A percentile compares a stretch with the other conserved stretches of the same genome.
phyloP scores from a whole-genome alignment of 2,797 vertebrate genomes.

The Smutsia temminckii region DNA sequence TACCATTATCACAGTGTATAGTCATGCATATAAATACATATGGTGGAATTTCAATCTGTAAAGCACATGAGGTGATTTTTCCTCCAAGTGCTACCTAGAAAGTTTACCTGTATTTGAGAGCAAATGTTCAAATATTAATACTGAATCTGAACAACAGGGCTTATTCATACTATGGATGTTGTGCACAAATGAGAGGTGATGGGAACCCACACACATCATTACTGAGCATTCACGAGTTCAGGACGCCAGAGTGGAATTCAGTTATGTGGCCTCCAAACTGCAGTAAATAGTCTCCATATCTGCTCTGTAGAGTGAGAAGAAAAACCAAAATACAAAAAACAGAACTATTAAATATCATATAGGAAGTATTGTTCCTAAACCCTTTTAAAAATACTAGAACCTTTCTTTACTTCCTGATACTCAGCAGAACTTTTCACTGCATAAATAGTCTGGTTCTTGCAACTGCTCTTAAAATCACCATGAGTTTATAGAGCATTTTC shows the following conservation, averaged over 20 bases:
- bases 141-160: background rate
- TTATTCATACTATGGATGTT: background rate
- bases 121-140: background rate
- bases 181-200: background rate
- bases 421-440: background rate
- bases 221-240: background rate
- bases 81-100: background rate
- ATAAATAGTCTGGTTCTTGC: background rate
- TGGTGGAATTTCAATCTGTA: background rate
- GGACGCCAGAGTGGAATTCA: background rate
- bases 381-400: background rate
- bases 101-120: background rate
- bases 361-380: background rate
- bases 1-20: background rate
- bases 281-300: background rate
- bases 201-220: background rate
- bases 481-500: background rate
- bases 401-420: background rate
- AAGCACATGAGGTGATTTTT: background rate
- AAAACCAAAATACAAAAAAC: background rate
- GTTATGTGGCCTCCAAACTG: background rate
- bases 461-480: background rate
- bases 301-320: background rate
- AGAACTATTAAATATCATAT: background rate
- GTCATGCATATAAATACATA: background rate